Conservation (phyloP, 2,797 vertebrate genomes). For the Pseudochaenichthys georgianus region DNA sequence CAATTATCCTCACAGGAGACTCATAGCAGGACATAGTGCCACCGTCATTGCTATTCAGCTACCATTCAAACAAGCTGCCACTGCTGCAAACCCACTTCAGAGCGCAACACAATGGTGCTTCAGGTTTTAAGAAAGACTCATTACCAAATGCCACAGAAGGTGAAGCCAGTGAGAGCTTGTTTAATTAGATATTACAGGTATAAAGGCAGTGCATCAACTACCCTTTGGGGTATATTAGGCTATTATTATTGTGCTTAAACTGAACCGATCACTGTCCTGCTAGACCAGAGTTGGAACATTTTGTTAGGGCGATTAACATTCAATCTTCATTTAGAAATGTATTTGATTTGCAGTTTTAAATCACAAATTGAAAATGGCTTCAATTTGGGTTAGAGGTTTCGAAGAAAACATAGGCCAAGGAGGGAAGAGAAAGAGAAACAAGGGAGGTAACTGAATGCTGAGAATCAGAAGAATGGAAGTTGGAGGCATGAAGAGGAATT, state of each 20-base stretch:
- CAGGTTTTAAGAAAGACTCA: conserved; percentile 37
- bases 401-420: too few relatives aligned
- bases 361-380: not conserved
- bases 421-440: not conserved
- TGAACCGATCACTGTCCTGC: conserved; percentile 18
- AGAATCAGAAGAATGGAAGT: not conserved
- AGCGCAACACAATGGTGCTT: conserved; percentile 24
- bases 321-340: not conserved
- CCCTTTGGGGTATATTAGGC: conserved; percentile 38
- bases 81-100: conserved; percentile 28
- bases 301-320: not conserved
- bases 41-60: conserved; percentile 21
- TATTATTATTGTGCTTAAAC: conserved; percentile 20
- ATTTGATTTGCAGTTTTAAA: conserved; percentile 12
- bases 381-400: too few relatives aligned
- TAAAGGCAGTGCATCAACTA: conserved; percentile 24
- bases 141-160: conserved; percentile 35
- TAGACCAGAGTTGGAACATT: not conserved
- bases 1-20: conserved; percentile 67
- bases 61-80: conserved; percentile 14
- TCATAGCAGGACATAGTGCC: conserved; percentile 25
- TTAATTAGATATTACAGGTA: conserved; percentile 39
- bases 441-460: not conserved
- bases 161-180: conserved; percentile 39
- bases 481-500: not conserved